These are phyloP conservation scores for Timandra comae DNA, from an alignment of 2,888 invertebrate species.

Conservation along the genomic window DNA sequence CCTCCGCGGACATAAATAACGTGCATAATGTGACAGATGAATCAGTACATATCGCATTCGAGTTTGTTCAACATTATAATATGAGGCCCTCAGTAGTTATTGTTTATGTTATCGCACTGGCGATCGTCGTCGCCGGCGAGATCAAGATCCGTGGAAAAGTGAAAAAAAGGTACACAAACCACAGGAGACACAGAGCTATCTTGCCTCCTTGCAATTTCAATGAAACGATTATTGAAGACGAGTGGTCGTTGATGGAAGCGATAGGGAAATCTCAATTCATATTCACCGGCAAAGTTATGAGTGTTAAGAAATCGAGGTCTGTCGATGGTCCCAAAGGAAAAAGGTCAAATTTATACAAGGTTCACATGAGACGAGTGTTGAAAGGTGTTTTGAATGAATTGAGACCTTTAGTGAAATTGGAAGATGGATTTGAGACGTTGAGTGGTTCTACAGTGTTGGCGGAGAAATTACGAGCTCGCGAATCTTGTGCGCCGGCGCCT, in stretches of 20 bases:
- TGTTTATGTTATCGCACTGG: slow-evolving; percentile 61
- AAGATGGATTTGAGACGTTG: slow-evolving; percentile 44
- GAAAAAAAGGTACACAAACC: slow-evolving; percentile 57
- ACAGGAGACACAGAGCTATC: slow-evolving; percentile 60
- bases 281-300: slow-evolving; percentile 72
- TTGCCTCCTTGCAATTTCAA: slow-evolving; percentile 69
- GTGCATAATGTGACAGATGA: slow-evolving; percentile 70
- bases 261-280: slow-evolving; percentile 70
- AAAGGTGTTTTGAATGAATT: slow-evolving; percentile 64
- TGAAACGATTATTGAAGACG: slow-evolving; percentile 69
- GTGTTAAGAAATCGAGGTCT: slow-evolving; percentile 57
- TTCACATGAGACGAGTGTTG: slow-evolving; percentile 63
- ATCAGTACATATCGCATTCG: slow-evolving; percentile 53
- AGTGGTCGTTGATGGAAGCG: slow-evolving; percentile 70
- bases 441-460: slow-evolving; percentile 59
- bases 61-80: slow-evolving; percentile 52
- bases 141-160: slow-evolving; percentile 69
- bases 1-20: slow-evolving; percentile 58
- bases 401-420: slow-evolving; percentile 52
- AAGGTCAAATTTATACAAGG: slow-evolving; percentile 62
- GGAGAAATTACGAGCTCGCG: slow-evolving; percentile 50
- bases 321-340: slow-evolving; percentile 38
- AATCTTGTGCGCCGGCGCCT: slow-evolving; percentile 61
- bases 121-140: slow-evolving; percentile 61
- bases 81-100: slow-evolving; percentile 63